A percentile compares a stretch with the other conserved stretches of the same genome.
Conservation (phyloP, 2,113 vertebrate species). For the Cyprinodon brontotheroides region DNA sequence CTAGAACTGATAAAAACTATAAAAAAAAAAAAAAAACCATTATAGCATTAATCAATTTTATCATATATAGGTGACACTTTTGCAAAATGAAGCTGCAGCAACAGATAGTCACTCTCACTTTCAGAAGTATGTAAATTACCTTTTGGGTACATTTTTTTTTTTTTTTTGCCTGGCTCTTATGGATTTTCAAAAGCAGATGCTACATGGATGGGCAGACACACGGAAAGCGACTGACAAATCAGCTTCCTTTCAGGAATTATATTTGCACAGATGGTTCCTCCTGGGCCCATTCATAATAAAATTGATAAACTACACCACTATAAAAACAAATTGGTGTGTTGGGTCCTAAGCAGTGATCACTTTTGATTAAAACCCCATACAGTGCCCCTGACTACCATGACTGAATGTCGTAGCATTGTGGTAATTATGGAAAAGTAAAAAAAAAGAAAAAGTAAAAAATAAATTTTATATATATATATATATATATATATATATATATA, state of each 20-base stretch:
- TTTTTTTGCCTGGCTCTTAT: not conserved
- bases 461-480: no score
- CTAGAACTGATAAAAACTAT: not conserved
- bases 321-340: not conserved
- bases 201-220: not conserved
- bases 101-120: not conserved
- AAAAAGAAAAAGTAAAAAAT: no score
- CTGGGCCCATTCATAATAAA: not conserved
- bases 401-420: not conserved
- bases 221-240: not conserved
- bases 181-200: not conserved
- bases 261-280: not conserved
- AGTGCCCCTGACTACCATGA: not conserved
- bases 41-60: not conserved
- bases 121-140: not conserved
- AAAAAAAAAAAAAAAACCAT: not conserved
- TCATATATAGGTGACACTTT: not conserved
- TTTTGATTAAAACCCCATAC: not conserved
- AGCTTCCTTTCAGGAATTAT: not conserved
- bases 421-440: no score
- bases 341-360: not conserved
- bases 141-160: not conserved
- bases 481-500: no score
- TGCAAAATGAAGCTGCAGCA: not conserved
- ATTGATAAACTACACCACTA: not conserved